These are phyloP conservation scores for Philopedon plagiatum DNA, from an alignment of 2,888 invertebrate species.

Conservation along the genomic window DNA sequence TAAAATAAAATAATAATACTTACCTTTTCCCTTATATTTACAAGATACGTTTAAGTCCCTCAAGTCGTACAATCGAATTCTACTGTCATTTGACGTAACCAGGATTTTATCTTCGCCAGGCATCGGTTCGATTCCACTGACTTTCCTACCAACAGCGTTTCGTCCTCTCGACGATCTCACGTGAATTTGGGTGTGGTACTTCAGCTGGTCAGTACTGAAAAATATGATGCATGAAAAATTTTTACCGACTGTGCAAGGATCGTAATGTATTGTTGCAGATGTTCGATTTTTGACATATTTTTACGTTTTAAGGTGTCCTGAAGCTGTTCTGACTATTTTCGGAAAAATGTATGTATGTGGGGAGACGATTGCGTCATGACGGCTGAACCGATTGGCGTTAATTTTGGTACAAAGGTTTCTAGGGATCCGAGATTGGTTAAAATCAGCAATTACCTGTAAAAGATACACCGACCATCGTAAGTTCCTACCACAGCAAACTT, in stretches of 20 bases:
- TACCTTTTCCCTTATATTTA: conserved; percentile 62
- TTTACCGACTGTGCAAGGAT: neutral
- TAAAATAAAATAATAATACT: neutral
- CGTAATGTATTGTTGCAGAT: neutral
- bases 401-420: neutral
- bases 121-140: conserved; percentile 98
- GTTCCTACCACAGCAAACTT: conserved; percentile 99
- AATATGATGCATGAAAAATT: conserved; percentile 76
- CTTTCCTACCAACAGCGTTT: conserved; percentile 94
- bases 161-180: conserved; percentile 96
- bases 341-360: too few species aligned
- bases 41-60: conserved; percentile 95
- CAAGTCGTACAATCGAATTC: conserved; percentile 95
- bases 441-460: conserved; percentile 79
- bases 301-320: too few species aligned
- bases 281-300: too few species aligned
- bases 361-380: too few species aligned
- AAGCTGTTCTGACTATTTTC: too few species aligned
- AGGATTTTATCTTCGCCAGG: conserved; percentile 96
- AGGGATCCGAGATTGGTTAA: neutral
- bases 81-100: conserved; percentile 97
- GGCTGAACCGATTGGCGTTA: too few species aligned
- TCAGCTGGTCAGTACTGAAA: conserved; percentile 97
- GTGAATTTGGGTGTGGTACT: conserved; percentile 98
- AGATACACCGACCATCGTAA: conserved; percentile 98